phyloP scores from a whole-genome alignment of 2,113 vertebrate genomes.

The Alethe diademata region DNA sequence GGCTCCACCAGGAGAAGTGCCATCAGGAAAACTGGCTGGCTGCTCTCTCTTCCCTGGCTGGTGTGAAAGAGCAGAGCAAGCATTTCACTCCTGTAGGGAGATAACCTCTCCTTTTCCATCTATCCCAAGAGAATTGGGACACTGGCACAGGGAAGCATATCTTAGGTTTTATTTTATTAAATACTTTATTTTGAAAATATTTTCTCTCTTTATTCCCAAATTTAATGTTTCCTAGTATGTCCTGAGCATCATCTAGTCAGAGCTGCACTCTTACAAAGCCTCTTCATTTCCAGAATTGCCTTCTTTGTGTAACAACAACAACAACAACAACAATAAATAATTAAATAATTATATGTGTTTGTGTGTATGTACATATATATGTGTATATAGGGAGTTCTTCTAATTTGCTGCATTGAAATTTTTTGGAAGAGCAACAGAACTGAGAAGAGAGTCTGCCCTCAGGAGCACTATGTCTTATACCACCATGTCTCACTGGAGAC shows the following conservation, averaged over 20 bases:
- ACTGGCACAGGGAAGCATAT: not conserved
- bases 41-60: not conserved
- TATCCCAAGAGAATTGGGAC: not conserved
- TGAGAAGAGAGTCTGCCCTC: slow-evolving; percentile 18
- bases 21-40: not conserved
- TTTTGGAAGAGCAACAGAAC: not conserved
- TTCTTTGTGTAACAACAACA: not conserved
- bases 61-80: not conserved
- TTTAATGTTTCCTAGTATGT: not conserved
- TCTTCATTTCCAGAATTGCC: not conserved
- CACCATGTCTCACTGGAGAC: slow-evolving; percentile 8
- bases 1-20: not conserved
- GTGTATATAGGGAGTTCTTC: not conserved
- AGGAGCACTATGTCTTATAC: not conserved
- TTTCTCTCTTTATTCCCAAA: not conserved
- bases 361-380: not conserved
- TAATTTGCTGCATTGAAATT: not conserved
- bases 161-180: not conserved
- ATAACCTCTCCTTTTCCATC: not conserved
- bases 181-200: not conserved
- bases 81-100: not conserved
- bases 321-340: not conserved
- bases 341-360: not conserved
- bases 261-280: not conserved
- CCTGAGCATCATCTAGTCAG: not conserved